phyloP scores from a whole-genome alignment of 2,113 vertebrate genomes.

The Phaetusa simplex region DNA sequence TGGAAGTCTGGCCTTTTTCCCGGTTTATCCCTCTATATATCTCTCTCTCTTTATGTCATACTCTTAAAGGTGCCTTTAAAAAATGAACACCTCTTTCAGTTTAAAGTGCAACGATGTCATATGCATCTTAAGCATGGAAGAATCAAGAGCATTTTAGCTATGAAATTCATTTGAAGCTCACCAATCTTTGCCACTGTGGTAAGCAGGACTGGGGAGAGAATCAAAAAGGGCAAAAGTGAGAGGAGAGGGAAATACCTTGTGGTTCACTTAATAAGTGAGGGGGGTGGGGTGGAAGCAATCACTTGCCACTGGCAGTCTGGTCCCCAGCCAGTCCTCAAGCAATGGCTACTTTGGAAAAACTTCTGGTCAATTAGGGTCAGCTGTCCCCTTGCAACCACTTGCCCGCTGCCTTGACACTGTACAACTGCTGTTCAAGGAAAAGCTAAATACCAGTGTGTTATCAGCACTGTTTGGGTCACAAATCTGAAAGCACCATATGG shows the following conservation, averaged over 20 bases:
- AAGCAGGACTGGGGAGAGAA: neutral
- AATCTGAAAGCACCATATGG: accelerated
- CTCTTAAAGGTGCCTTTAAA: neutral
- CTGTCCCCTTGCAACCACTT: neutral
- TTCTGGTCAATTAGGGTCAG: accelerated
- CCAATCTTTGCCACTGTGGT: neutral
- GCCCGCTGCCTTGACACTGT: accelerated
- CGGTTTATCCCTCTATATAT: neutral
- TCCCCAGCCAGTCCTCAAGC: neutral
- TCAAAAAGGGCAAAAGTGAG: neutral
- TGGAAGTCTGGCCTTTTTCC: neutral
- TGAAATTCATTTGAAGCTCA: neutral
- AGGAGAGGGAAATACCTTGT: neutral
- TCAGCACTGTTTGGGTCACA: neutral
- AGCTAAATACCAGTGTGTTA: neutral
- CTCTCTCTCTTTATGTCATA: neutral
- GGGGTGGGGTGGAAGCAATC: neutral
- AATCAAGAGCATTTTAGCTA: neutral
- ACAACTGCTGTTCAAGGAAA: neutral
- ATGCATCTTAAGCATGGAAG: neutral
- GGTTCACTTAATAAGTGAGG: neutral
- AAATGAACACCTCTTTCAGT: neutral
- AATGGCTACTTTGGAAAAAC: neutral
- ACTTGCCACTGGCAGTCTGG: neutral
- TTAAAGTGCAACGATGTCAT: neutral